Conservation (phyloP, 2,797 vertebrate genomes). For the Hydrophis major region DNA sequence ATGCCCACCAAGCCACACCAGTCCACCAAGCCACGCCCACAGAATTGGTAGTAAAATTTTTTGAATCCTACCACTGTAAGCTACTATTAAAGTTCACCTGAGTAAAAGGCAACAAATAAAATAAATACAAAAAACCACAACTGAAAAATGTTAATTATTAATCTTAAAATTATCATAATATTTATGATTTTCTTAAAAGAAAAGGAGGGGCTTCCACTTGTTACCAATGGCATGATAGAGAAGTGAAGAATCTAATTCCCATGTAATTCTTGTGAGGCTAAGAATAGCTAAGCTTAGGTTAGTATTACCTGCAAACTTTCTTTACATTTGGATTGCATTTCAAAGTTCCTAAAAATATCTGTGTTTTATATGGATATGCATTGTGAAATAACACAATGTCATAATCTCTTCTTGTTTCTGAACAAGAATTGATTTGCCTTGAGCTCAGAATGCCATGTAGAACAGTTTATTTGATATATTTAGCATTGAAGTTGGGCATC, state of each 20-base stretch:
- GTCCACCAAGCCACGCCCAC: no score
- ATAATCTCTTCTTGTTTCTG: neutral
- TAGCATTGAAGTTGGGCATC: neutral
- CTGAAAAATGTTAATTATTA: neutral
- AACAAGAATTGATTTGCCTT: constrained; percentile 39
- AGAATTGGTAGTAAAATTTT: no score
- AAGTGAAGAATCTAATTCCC: neutral
- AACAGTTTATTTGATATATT: constrained; percentile 33
- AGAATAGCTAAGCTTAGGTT: neutral
- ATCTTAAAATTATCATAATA: neutral
- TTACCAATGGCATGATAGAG: neutral
- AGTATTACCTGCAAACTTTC: neutral
- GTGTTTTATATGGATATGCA: neutral
- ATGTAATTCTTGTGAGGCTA: neutral
- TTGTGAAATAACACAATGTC: constrained; percentile 1
- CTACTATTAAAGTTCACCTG: neutral
- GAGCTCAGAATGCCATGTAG: constrained; percentile 14
- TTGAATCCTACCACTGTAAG: no score
- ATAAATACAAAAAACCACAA: neutral
- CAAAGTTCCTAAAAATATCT: neutral
- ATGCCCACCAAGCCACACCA: no score
- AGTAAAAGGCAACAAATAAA: neutral
- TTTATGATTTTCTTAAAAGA: neutral
- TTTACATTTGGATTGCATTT: neutral
- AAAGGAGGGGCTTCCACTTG: neutral